Evolutionary conservation across 2,113 vertebrate species (phyloP).

Genomic region (Corythaeola cristata): DNA sequence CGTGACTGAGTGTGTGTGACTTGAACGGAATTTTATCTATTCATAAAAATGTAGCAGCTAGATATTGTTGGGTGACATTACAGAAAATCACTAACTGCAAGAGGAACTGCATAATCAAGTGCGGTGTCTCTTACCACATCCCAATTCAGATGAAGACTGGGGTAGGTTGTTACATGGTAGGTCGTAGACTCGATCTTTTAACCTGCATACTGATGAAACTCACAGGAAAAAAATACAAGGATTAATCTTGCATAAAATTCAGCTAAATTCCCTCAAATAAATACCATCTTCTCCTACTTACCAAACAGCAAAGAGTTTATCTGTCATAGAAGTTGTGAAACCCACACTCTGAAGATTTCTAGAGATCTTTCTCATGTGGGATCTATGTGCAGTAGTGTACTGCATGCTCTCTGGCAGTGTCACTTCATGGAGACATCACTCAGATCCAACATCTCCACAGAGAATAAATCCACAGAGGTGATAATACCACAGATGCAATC

Average conservation of each 20-base stretch:
- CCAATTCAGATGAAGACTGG: neutral
- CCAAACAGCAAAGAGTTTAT: neutral
- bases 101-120: neutral
- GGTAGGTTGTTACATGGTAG: neutral
- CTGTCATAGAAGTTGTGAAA: neutral
- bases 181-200: neutral
- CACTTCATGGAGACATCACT: neutral
- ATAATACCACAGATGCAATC: neutral
- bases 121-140: neutral
- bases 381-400: neutral
- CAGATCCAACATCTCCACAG: neutral
- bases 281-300: neutral
- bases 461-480: neutral
- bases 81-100: neutral
- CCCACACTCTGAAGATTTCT: neutral
- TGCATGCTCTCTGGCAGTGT: accelerated
- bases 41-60: neutral
- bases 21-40: neutral
- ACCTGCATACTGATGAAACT: neutral
- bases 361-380: neutral
- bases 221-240: neutral
- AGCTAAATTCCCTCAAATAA: neutral
- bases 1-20: neutral
- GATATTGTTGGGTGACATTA: neutral
- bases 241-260: neutral